Percentiles rank a stretch among this genome's conserved stretches.
phyloP scores from a whole-genome alignment of 1,140 invertebrate genomes.

The Lepidotrigona ventralis region DNA sequence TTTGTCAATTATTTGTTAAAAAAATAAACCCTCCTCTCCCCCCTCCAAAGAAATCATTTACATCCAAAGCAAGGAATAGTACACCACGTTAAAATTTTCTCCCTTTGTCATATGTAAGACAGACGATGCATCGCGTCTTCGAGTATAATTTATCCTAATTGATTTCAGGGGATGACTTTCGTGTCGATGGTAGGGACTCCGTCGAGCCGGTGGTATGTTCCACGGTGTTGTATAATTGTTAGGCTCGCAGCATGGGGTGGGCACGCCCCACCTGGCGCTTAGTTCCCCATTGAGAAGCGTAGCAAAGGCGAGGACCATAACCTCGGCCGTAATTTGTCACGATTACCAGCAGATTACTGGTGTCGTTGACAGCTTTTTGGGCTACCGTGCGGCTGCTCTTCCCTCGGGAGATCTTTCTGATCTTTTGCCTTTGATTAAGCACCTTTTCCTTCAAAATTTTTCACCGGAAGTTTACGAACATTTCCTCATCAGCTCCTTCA shows the following conservation, averaged over 20 bases:
- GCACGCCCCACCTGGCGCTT: slow-evolving; percentile 73
- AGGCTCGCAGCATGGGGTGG: slow-evolving; percentile 62
- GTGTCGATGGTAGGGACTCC: slow-evolving; percentile 34
- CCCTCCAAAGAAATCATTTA: no score
- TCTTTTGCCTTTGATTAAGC: slow-evolving; percentile 13
- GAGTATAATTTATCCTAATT: slow-evolving; percentile 38
- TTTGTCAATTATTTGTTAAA: no score
- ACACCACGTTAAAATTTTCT: not conserved
- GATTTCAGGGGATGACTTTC: slow-evolving; percentile 13
- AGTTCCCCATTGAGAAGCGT: slow-evolving; percentile 64
- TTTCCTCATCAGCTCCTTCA: not conserved
- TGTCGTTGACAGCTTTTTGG: slow-evolving; percentile 74
- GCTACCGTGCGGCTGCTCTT: slow-evolving; percentile 57
- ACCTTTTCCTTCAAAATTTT: not conserved
- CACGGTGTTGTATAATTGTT: slow-evolving; percentile 73
- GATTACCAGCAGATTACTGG: slow-evolving; percentile 77
- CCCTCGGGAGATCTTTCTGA: not conserved
- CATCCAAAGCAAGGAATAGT: no score
- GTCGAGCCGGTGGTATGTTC: slow-evolving; percentile 58
- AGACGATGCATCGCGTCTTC: not conserved
- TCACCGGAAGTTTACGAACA: slow-evolving; percentile 6
- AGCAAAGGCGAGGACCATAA: slow-evolving; percentile 43
- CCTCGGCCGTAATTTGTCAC: slow-evolving; percentile 74
- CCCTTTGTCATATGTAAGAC: no score
- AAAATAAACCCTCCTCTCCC: no score